These are phyloP conservation scores for Sminthurinus aureus DNA, from an alignment of 2,888 invertebrate genomes.

Conservation along the genomic window DNA sequence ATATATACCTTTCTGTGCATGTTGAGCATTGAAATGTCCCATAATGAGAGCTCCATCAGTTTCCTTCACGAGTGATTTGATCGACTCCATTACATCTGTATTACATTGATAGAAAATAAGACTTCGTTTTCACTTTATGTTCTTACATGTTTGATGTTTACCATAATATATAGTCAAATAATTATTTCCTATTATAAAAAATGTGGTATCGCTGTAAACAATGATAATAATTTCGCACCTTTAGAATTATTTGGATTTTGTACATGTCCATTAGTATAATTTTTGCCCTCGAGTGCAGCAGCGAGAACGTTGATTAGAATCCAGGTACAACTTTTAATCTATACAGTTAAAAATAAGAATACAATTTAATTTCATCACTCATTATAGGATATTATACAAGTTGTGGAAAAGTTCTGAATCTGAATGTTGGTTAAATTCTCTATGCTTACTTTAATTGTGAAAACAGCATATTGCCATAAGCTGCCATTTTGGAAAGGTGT, in stretches of 20 bases:
- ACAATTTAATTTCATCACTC: background rate
- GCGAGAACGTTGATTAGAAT: constrained; percentile 57
- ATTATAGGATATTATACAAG: background rate
- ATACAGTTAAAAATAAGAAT: background rate
- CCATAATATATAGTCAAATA: too few species aligned
- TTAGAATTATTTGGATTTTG: constrained; percentile 45
- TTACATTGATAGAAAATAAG: too few species aligned
- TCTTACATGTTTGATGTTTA: too few species aligned
- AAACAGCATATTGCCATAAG: constrained; percentile 58
- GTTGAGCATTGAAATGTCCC: constrained; percentile 55
- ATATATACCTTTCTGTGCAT: constrained; percentile 55
- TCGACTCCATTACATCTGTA: constrained; percentile 46
- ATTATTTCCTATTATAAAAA: too few species aligned
- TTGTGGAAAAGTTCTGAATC: background rate
- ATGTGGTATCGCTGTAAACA: too few species aligned
- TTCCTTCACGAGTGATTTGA: constrained; percentile 49
- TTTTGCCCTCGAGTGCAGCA: constrained; percentile 45
- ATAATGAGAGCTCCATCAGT: constrained; percentile 57
- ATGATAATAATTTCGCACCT: too few species aligned
- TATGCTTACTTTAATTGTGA: constrained; percentile 53
- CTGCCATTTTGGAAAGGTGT: constrained; percentile 59
- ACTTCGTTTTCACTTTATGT: too few species aligned
- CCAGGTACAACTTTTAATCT: constrained; percentile 49
- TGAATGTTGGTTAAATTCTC: background rate
- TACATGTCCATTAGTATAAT: constrained; percentile 53